Evolutionary conservation across 2,888 invertebrate genomes (phyloP).

Genomic region (Volucella bombylans): DNA sequence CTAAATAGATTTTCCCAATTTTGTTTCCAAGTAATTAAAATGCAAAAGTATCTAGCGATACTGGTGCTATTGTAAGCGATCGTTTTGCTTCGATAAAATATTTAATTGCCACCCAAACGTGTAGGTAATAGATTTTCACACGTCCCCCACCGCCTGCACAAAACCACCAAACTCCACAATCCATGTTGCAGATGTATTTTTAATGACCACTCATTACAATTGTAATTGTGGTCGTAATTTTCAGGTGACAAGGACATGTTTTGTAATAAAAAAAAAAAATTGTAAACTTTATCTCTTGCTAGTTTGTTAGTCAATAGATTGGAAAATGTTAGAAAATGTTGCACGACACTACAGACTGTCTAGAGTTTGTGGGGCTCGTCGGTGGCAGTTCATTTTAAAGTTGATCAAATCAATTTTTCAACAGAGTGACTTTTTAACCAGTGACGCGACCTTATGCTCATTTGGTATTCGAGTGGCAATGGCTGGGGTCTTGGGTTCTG

Average conservation of each 20-base stretch:
- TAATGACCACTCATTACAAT: conserved; percentile 65
- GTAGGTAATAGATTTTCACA: conserved; percentile 68
- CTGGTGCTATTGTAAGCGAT: conserved; percentile 44
- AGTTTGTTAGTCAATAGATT: conserved; percentile 42
- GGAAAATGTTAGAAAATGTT: conserved; percentile 1
- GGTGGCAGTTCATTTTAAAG: conserved; percentile 14
- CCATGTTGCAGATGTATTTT: conserved; percentile 52
- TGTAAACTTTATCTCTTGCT: conserved; percentile 43
- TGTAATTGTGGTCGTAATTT: conserved; percentile 72
- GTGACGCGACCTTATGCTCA: conserved; percentile 24
- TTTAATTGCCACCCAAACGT: conserved; percentile 68
- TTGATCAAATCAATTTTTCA: conserved; percentile 45
- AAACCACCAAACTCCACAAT: not conserved
- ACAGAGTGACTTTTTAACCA: conserved; percentile 27
- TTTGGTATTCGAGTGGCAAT: not conserved
- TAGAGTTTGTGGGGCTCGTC: not conserved
- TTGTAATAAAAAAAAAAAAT: conserved; percentile 39
- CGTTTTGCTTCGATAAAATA: conserved; percentile 71
- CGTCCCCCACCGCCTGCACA: conserved; percentile 35
- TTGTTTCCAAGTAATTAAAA: too few relatives aligned
- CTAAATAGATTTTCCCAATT: too few relatives aligned
- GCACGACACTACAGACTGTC: conserved; percentile 1
- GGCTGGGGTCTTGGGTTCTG: too few relatives aligned
- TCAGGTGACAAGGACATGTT: conserved; percentile 72
- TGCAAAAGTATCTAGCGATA: too few relatives aligned